Base-by-base conservation (phyloP, 2,797 vertebrate genomes). In the Megalops cyprinoides region DNA sequence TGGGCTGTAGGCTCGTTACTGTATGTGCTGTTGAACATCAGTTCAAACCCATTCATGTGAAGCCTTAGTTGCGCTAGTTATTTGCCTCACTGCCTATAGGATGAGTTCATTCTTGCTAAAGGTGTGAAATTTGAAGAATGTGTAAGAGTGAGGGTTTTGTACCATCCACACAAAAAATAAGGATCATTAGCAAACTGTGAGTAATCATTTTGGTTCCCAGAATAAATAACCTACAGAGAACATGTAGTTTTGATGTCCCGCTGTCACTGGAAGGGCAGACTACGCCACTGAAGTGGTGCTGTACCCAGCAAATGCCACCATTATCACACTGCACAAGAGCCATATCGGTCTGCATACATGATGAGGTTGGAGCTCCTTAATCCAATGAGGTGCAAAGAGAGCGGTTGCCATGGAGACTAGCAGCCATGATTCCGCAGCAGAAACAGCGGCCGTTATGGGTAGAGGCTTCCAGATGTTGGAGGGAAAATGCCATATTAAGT, bases 361-460 rank as follows among this genome's bases (percentile, higher is more conserved):
- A 79, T 77, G 65, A 87, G 83, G 74, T 74, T 79, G 80, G 48
- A 84, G 80, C 76, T 37, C 18, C 20, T 31, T 23, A 49, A 78
- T 44, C 85, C 89, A 87, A 81, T 86, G 79, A 58, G 79, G 73
- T 58, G 49, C 31, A 48, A 80, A 71, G 9, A 75, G 65, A 76
- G 37, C 69, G 81, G 87, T 90, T 83, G 81, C 87, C 62, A 84
- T 87, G 84, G 86, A 60, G 84, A 85, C 71, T 8, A 25, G 58
- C 79, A 79, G 83, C 83, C 80, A 79, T 83, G 48, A 81, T 77
- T 84, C 77, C 79, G 84, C 87, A 87, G 87, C 85, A 83, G 80
- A 84, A 83, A 74, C 82, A 73, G 82, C 56, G 58, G 67, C 53
- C 4, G 76, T 60, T 42, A 34, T 42, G 34, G 37, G 37, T 58